Percentiles rank a stretch among this genome's conserved stretches.
phyloP scores from a whole-genome alignment of 1,140 invertebrate species.

The Bacillus rossius region DNA sequence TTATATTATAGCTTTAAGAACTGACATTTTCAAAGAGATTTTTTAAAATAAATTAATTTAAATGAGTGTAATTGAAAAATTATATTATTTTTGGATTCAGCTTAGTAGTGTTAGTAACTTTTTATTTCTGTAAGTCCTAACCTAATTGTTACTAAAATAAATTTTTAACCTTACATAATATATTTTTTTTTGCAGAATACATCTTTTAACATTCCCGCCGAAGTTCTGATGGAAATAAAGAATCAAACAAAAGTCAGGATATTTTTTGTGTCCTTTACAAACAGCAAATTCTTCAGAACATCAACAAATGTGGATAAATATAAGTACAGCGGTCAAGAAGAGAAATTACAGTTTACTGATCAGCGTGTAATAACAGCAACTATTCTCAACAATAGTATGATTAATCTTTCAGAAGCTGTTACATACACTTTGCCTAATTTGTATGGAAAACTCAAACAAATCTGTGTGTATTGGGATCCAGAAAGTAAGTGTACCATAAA shows the following conservation, averaged over 20 bases:
- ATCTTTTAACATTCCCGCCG: conserved; percentile 14
- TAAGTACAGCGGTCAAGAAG: neutral
- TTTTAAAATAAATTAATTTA: no score
- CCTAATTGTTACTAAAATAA: no score
- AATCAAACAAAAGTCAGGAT: conserved; percentile 10
- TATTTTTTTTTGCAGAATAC: conserved; percentile 13
- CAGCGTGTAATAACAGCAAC: conserved; percentile 23
- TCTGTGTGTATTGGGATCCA: conserved; percentile 46
- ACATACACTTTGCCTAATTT: conserved; percentile 35
- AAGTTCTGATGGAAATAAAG: conserved; percentile 7
- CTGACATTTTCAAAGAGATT: no score
- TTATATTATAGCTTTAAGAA: no score
- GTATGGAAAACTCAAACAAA: conserved; percentile 23
- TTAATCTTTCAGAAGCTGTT: conserved; percentile 39
- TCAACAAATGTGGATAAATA: neutral
- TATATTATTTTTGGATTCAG: no score
- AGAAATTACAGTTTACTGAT: neutral
- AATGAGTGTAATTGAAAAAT: no score
- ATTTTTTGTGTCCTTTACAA: conserved; percentile 14
- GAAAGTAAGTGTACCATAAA: conserved; percentile 31
- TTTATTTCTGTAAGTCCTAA: no score
- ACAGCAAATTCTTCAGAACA: conserved; percentile 14
- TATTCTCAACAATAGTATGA: conserved; percentile 31
- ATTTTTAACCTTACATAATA: no score
- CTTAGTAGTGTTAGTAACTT: no score